Conservation (phyloP, 2,797 vertebrate genomes). For the Botia kubotai region DNA sequence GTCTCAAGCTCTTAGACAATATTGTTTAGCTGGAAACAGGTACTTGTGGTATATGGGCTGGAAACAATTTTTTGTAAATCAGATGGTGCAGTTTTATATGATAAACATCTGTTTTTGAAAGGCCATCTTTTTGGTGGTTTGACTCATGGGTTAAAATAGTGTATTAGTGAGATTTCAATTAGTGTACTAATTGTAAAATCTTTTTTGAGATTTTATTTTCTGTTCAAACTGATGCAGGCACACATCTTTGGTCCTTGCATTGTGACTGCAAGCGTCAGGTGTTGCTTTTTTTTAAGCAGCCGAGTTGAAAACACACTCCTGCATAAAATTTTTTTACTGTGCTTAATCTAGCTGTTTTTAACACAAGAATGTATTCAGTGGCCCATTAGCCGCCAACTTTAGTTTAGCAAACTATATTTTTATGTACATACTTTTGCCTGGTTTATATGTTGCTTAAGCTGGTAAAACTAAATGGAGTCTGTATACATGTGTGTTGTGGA, state of each 20-base stretch:
- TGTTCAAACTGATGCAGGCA: neutral
- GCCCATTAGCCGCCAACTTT: no score
- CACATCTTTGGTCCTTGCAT: neutral
- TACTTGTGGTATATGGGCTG: slow-evolving; percentile 10
- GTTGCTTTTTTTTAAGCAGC: neutral
- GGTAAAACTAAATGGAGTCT: neutral
- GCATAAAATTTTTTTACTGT: neutral
- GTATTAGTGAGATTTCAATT: neutral
- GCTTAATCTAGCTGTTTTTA: neutral
- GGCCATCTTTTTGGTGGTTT: neutral
- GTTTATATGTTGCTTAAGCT: slow-evolving; percentile 8
- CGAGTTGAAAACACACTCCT: neutral
- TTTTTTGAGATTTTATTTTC: neutral
- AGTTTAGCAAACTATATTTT: neutral
- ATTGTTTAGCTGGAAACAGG: neutral
- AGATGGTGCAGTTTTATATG: no score
- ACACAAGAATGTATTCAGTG: slow-evolving; percentile 1
- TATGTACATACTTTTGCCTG: neutral
- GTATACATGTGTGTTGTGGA: slow-evolving; percentile 8
- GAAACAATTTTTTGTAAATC: neutral
- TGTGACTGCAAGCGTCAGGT: neutral
- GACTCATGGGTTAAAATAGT: neutral
- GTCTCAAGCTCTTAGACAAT: neutral
- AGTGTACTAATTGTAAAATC: neutral
- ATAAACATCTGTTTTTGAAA: no score